Evolutionary conservation across 2,888 invertebrate genomes (phyloP).

Genomic region (Hypomecis punctinalis): DNA sequence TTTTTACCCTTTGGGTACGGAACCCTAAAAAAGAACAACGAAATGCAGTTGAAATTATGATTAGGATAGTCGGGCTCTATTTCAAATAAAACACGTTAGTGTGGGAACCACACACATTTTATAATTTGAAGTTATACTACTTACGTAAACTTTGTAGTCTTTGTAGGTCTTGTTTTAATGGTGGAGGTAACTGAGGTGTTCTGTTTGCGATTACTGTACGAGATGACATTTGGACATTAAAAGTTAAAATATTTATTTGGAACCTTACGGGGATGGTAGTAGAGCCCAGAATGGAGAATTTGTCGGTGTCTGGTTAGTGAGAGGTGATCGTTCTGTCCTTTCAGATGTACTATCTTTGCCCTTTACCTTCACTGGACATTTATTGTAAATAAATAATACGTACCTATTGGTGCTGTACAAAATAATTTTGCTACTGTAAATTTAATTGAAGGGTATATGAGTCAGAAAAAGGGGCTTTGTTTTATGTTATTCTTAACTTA

Average conservation of each 20-base stretch:
- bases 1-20: no score
- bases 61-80: no score
- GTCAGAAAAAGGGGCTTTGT: no score
- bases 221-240: slow-evolving; percentile 70
- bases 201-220: slow-evolving; percentile 47
- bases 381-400: not conserved
- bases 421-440: no score
- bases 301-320: slow-evolving; percentile 48
- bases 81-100: no score
- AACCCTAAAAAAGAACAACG: no score
- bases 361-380: slow-evolving; percentile 50
- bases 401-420: not conserved
- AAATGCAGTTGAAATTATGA: no score
- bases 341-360: slow-evolving; percentile 56
- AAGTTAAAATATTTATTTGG: slow-evolving; percentile 17
- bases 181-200: slow-evolving; percentile 37
- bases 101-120: no score
- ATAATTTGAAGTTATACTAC: not conserved
- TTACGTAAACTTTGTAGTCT: not conserved
- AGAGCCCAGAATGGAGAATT: slow-evolving; percentile 4
- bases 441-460: no score
- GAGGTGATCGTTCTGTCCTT: slow-evolving; percentile 54
- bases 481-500: no score
- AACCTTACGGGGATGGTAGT: not conserved
- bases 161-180: slow-evolving; percentile 36